Conservation (phyloP, 2,797 vertebrate species). For the Notoglanidium macrostoma region DNA sequence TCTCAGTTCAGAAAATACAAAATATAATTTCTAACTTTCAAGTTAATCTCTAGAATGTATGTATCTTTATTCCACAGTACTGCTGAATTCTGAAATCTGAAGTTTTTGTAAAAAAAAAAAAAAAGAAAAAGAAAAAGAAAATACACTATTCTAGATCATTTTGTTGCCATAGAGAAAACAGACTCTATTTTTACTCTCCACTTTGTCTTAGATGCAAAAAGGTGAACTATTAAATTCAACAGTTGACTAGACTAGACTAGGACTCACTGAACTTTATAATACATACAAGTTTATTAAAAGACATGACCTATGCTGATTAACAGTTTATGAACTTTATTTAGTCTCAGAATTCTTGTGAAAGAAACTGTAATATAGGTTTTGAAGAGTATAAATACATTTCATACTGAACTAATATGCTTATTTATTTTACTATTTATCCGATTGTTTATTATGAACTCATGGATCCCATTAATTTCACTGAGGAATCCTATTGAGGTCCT, state of each 20-base stretch:
- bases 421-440: not conserved
- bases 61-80: not conserved
- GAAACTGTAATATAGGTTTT: not conserved
- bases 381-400: not conserved
- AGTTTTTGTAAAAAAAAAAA: not conserved
- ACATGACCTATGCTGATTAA: not conserved
- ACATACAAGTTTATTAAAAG: not conserved
- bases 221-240: not conserved
- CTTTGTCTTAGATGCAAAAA: not conserved
- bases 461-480: not conserved
- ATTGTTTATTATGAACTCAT: not conserved
- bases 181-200: not conserved
- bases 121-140: not conserved
- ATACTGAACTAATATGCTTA: not conserved
- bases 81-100: not conserved
- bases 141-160: not conserved
- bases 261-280: too few relatives aligned
- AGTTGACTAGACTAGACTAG: not conserved
- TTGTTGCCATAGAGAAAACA: not conserved
- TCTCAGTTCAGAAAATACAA: not conserved
- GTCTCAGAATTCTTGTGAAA: not conserved
- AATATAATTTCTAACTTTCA: not conserved
- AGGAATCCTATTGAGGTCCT: not conserved
- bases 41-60: not conserved
- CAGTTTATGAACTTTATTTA: not conserved